Base-by-base conservation (phyloP, 2,888 invertebrate species). In the Zootermopsis nevadensis region DNA sequence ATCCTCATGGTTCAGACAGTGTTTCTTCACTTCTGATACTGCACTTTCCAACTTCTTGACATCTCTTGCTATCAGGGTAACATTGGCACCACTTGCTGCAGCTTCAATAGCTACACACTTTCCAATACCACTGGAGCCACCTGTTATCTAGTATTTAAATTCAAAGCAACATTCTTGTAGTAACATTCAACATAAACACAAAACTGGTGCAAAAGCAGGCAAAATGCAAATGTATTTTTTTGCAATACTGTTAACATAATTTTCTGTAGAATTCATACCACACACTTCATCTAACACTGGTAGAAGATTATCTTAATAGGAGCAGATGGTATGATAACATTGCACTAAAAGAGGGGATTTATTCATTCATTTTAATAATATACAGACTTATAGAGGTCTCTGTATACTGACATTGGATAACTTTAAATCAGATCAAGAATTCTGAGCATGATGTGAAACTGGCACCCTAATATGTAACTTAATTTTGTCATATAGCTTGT, bases 81-180 rank as follows among this genome's bases (percentile, higher is more conserved):
- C 96, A 90, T 96, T 92, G 7, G 98, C 98, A 42, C 99, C 99
- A 86, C 92, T 90, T 87, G 91, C 91, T 0, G 94, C 95, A 19
- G 95, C 96, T 87, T 95, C 92, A 38, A 94, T 91, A 0, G 98
- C 98, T 24, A 96, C 89, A 83, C 94, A 93, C 89, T 96, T 95
- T 0, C 99, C 99, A 87, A 99, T 99, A 12, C 99, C 99, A 90
- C 97, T 97, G 0, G 98, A 98, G 22, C 98, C 99, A 72, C 99
- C 99, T 42, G 98, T 98, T 74, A 99, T 91, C 93, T 93, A 27
- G n/a, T n/a, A 48, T 48, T 48, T 15, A 48, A 19, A 48, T 15
- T 19, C 19, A 48, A 48, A 48, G 19, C 48, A 48, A 48, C 19
- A 48, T 48, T 48, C 48, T 48, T 48, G 15, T 19, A 48, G 48